Conservation (phyloP, 2,888 invertebrate species). For the Perizoma affinitatum region DNA sequence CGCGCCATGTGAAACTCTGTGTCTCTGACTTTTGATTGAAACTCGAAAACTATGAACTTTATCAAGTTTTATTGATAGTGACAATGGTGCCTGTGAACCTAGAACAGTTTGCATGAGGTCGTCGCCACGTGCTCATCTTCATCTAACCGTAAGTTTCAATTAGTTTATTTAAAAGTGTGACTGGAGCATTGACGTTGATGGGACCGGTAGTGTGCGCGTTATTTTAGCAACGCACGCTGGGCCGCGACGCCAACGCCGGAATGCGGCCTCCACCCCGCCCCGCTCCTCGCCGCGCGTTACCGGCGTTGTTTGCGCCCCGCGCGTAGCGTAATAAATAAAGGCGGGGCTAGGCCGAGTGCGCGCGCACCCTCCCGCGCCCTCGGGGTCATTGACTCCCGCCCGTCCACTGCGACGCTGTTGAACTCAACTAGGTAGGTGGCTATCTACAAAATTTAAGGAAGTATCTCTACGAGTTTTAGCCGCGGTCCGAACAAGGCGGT, state of each 20-base stretch:
- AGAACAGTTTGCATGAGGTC: conserved; percentile 62
- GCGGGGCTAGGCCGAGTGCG: conserved; percentile 83
- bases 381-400: conserved; percentile 78
- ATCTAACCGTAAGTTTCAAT: conserved; percentile 69
- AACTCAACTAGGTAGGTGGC: conserved; percentile 55
- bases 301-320: conserved; percentile 68
- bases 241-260: conserved; percentile 68
- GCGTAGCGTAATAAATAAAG: conserved; percentile 84
- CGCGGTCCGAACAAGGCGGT: conserved; percentile 46
- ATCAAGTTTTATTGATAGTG: conserved; percentile 61
- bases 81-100: conserved; percentile 64
- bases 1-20: conserved; percentile 79
- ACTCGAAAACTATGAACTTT: conserved; percentile 29
- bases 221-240: conserved; percentile 70
- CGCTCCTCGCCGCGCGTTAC: conserved; percentile 59
- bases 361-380: conserved; percentile 81
- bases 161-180: conserved; percentile 79
- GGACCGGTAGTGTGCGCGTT: conserved; percentile 62
- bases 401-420: conserved; percentile 62
- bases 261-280: conserved; percentile 79
- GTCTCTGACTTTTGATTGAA: conserved; percentile 51
- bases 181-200: conserved; percentile 59
- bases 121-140: conserved; percentile 70
- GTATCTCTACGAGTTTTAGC: conserved; percentile 66
- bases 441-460: conserved; percentile 57